Conservation (phyloP, 2,113 vertebrate genomes). For the Passer domesticus region DNA sequence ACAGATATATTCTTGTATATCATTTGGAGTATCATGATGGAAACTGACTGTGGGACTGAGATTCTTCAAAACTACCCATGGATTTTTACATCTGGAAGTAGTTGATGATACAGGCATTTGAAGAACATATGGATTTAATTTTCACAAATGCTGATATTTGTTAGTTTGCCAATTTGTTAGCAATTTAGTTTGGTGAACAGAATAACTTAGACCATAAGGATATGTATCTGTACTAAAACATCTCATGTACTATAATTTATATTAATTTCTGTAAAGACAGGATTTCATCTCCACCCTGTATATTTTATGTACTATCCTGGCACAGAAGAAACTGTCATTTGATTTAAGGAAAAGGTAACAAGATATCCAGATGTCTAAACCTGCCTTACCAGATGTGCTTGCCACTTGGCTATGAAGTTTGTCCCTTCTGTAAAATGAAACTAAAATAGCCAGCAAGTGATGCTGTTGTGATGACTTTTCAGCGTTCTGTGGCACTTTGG, state of each 20-base stretch:
- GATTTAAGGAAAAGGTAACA: not conserved
- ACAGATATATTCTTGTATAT: not conserved
- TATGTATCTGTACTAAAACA: not conserved
- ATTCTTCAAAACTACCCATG: not conserved
- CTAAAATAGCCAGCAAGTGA: not conserved
- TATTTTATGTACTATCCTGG: not conserved
- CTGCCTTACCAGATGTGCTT: not conserved
- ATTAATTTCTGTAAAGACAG: not conserved
- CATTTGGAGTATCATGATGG: not conserved
- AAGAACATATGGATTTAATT: slow-evolving; percentile 17
- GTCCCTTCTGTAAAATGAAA: not conserved
- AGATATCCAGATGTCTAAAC: not conserved
- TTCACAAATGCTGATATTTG: slow-evolving; percentile 36
- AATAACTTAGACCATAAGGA: not conserved
- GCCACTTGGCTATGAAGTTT: not conserved
- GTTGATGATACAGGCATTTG: not conserved
- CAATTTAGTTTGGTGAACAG: not conserved
- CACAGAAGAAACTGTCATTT: not conserved
- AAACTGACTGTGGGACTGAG: not conserved
- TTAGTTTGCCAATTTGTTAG: slow-evolving; percentile 42
- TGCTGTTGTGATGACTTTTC: not conserved
- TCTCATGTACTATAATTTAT: not conserved
- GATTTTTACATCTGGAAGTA: slow-evolving; percentile 44
- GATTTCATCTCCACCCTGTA: not conserved
- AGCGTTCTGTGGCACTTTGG: not conserved